phyloP scores from a whole-genome alignment of 2,797 vertebrate species.

The Nyctalus aviator region DNA sequence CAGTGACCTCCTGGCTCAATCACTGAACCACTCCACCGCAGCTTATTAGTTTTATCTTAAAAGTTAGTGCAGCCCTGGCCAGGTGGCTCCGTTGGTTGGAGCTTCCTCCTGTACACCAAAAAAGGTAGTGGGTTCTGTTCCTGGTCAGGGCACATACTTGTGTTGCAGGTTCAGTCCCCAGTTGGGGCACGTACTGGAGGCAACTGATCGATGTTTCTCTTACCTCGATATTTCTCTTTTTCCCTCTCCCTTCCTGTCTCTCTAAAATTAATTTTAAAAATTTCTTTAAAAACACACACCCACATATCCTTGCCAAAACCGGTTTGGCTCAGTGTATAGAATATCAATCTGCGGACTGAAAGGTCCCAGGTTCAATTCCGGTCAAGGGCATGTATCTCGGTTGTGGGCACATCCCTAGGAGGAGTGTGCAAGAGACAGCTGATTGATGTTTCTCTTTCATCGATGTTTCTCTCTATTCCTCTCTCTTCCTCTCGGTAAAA shows the following conservation, averaged over 20 bases:
- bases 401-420: no score
- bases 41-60: constrained; percentile 42
- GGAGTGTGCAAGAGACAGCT: no score
- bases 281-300: no score
- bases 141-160: background rate
- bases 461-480: no score
- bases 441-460: no score
- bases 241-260: background rate
- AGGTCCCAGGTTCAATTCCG: no score
- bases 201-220: background rate
- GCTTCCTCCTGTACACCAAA: background rate
- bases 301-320: background rate
- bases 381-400: no score
- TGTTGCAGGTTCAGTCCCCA: background rate
- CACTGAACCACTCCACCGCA: background rate
- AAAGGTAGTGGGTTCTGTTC: background rate
- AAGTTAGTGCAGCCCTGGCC: background rate
- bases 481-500: no score
- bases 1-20: background rate
- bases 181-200: background rate
- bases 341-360: no score
- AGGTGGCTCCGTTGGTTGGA: background rate
- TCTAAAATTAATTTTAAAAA: background rate
- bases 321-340: no score
- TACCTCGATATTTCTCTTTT: background rate